Evolutionary conservation across 2,113 vertebrate species (phyloP).

Genomic region (Aphyosemion australe): DNA sequence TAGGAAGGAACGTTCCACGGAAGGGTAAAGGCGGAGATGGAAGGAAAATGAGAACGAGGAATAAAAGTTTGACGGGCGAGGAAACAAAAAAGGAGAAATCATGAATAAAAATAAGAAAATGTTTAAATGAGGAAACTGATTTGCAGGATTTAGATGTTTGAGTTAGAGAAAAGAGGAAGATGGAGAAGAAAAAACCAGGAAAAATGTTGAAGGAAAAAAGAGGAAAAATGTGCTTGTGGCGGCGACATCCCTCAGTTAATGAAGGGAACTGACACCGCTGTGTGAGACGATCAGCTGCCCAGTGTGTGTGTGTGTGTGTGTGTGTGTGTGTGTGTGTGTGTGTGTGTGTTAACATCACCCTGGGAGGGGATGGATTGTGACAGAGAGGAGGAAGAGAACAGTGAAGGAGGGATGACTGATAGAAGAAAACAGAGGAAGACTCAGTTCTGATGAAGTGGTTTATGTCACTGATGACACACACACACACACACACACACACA

Average conservation of each 20-base stretch:
- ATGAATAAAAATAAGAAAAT: neutral
- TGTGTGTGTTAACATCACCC: conserved; percentile 18
- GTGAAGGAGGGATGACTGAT: neutral
- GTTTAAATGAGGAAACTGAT: neutral
- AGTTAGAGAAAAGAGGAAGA: neutral
- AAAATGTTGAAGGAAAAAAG: conserved; percentile 2
- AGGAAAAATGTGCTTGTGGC: conserved; percentile 5
- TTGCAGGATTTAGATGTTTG: no score
- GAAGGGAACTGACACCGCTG: conserved; percentile 57
- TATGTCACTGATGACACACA: conserved; percentile 21
- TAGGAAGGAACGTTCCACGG: neutral
- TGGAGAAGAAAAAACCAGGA: no score
- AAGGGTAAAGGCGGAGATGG: neutral
- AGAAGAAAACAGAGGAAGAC: neutral
- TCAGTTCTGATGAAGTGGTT: conserved; percentile 18
- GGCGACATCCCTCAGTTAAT: conserved; percentile 43
- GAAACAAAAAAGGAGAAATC: neutral
- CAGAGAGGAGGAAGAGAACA: neutral
- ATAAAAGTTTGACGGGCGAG: no score
- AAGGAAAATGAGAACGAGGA: neutral
- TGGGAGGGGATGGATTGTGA: conserved; percentile 11
- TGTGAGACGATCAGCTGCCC: conserved; percentile 56
- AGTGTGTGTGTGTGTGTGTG: conserved; percentile 25
- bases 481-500: no score
- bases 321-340: conserved; percentile 31